Base-by-base conservation (phyloP, 2,797 vertebrate species). In the Ambastaia sidthimunki region DNA sequence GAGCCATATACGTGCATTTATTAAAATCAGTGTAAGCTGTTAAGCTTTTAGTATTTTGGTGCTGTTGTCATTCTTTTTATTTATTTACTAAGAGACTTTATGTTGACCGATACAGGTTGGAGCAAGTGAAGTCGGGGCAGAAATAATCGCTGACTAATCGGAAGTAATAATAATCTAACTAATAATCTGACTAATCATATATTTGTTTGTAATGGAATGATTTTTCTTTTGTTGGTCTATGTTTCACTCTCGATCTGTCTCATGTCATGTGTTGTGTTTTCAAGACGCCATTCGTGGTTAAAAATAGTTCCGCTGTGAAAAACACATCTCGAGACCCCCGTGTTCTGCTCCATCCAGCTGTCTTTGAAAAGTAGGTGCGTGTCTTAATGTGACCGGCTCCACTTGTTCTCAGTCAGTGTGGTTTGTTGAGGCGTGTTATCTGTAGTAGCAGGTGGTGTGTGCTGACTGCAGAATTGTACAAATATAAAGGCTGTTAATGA, bases 281-380 rank as follows among this genome's bases (percentile, higher is more conserved):
- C 12, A 4, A 25, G 23, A 25, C 2, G 5, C 23, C 25, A 60
- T 60, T 60, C 28, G 13, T 5, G 1, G 57, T 15, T 23, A 60
- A 60, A 25, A 60, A 60, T 28, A 28, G 57, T 28, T 60, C 23
- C 28, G 4, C 57, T 60, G 57, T 60, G 57, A 60, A 60, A 59
- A 59, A 25, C 57, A 59, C 57, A 59, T 59, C 57, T 59, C 11
- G 23, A 59, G 23, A 59, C 21, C 57, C 19, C 23, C 12, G 57
- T 25, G 57, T 25, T 59, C 13, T 15, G 12, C 11, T 25, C 12
- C n/a, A 4, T 59, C 23, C 23, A 59, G 57, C 12, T 28, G 12
- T 28, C 57, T 16, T 16, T 25, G 23, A 28, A 60, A 28, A 25
- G 23, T 12, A 59, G 23, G 57, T 25, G 23, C n/a, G 3, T 25